phyloP scores from a whole-genome alignment of 2,888 invertebrate genomes.

The Diachrysia chrysitis region DNA sequence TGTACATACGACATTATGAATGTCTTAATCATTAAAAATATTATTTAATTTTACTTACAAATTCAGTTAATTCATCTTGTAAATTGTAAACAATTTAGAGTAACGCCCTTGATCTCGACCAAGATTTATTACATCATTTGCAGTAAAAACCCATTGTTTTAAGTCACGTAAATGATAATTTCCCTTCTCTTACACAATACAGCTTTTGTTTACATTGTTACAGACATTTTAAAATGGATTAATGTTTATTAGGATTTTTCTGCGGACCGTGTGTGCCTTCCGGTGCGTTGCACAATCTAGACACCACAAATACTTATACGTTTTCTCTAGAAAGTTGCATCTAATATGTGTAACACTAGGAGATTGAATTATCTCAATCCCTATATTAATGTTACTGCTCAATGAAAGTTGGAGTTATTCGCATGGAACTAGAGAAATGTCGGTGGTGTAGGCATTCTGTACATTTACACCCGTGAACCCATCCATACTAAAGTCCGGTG shows the following conservation, averaged over 20 bases:
- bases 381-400: conserved; percentile 47
- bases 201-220: conserved; percentile 9
- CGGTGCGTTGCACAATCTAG: conserved; percentile 79
- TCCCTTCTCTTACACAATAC: not conserved
- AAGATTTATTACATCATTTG: not conserved
- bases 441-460: not conserved
- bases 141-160: not conserved
- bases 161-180: not conserved
- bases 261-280: conserved; percentile 66
- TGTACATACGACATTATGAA: not conserved
- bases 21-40: not conserved
- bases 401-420: conserved; percentile 51
- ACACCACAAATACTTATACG: conserved; percentile 78
- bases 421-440: conserved; percentile 40
- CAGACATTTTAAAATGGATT: conserved; percentile 9
- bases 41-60: not conserved
- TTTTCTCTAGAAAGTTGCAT: conserved; percentile 86
- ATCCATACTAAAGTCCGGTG: too few relatives aligned
- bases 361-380: conserved; percentile 71
- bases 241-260: conserved; percentile 17
- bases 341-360: conserved; percentile 85
- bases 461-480: not conserved
- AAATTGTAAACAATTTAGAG: not conserved
- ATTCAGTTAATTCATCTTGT: not conserved
- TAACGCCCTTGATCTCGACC: not conserved